These are phyloP conservation scores for Leptinotarsa tumamoca DNA, from an alignment of 2,888 invertebrate species.

Conservation along the genomic window DNA sequence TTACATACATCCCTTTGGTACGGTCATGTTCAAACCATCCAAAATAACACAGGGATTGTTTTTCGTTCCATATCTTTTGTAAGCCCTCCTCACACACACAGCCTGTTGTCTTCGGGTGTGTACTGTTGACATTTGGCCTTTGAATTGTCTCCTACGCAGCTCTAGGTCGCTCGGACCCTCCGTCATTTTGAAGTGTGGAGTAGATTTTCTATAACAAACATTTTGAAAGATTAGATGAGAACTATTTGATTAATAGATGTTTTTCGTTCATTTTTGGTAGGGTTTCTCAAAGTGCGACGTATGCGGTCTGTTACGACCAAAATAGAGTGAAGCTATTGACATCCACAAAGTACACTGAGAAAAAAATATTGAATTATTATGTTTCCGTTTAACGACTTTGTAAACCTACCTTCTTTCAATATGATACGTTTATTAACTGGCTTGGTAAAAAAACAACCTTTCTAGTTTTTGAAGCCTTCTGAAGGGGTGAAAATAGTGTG, in stretches of 20 bases:
- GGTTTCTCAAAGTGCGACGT: too few species aligned
- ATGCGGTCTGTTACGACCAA: too few species aligned
- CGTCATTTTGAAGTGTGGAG: conserved; percentile 41
- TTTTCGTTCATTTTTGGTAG: too few species aligned
- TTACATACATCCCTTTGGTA: conserved; percentile 74
- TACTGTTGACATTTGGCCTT: conserved; percentile 59
- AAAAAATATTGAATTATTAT: too few species aligned
- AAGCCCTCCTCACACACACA: conserved; percentile 85
- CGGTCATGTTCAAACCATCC: conserved; percentile 91
- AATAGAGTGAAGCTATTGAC: too few species aligned
- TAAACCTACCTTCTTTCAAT: too few species aligned
- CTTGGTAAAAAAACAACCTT: too few species aligned
- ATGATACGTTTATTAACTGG: too few species aligned
- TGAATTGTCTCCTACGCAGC: conserved; percentile 57
- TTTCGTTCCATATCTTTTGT: conserved; percentile 85
- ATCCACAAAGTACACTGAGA: too few species aligned
- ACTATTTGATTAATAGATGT: not conserved
- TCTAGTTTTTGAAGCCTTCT: too few species aligned
- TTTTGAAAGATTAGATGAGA: not conserved
- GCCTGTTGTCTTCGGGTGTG: conserved; percentile 79
- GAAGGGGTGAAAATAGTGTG: too few species aligned
- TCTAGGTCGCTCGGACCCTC: conserved; percentile 57
- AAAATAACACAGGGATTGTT: conserved; percentile 85
- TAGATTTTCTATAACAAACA: not conserved
- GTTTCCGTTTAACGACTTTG: too few species aligned